Evolutionary conservation across 2,888 invertebrate genomes (phyloP).

Genomic region (Pyrrhopygopsis socrates): DNA sequence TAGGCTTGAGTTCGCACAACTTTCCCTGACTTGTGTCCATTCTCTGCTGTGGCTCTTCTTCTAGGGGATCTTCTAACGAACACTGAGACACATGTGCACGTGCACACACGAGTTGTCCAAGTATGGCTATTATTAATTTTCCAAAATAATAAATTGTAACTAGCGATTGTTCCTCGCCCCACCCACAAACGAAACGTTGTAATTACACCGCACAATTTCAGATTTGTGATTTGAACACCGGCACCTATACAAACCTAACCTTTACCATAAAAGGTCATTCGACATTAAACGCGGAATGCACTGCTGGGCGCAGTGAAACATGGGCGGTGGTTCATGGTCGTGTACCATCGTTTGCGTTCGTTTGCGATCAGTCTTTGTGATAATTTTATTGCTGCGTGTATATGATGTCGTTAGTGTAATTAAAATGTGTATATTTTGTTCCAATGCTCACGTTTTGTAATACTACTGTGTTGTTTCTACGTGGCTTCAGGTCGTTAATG

Average conservation of each 20-base stretch:
- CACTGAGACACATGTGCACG: too few relatives aligned
- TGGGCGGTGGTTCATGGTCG: conserved; percentile 5
- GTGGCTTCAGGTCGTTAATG: too few relatives aligned
- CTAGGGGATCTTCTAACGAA: too few relatives aligned
- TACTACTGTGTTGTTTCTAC: too few relatives aligned
- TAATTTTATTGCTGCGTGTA: background rate
- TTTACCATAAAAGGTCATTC: conserved; percentile 42
- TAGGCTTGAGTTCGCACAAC: too few relatives aligned
- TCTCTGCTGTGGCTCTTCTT: too few relatives aligned
- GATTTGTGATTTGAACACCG: conserved; percentile 18
- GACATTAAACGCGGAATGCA: conserved; percentile 36
- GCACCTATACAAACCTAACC: conserved; percentile 34
- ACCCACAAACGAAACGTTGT: conserved; percentile 6
- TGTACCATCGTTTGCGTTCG: conserved; percentile 12
- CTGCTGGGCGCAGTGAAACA: conserved; percentile 21
- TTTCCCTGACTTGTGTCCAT: too few relatives aligned
- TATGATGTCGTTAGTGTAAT: background rate
- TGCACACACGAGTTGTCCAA: too few relatives aligned
- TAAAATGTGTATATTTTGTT: too few relatives aligned
- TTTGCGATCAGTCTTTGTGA: background rate
- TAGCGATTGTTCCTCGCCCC: background rate
- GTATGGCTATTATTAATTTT: background rate
- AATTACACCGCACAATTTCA: conserved; percentile 23
- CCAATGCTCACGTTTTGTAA: too few relatives aligned
- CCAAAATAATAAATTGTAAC: background rate